Conservation (phyloP, 2,797 vertebrate genomes). For the Anabas testudineus region DNA sequence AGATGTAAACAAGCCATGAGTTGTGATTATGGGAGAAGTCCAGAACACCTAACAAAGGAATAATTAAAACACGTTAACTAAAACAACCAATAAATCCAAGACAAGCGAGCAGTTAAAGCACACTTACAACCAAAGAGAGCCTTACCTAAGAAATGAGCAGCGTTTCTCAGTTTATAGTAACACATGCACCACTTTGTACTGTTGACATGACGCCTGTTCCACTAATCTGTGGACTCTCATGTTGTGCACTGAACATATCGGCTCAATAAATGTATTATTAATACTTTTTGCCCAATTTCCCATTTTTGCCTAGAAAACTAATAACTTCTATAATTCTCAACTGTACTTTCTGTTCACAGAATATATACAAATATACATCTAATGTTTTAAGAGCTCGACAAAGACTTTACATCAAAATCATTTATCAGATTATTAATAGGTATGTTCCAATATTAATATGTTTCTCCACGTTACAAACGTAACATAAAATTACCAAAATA, state of each 20-base stretch:
- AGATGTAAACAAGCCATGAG: conserved; percentile 62
- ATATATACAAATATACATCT: too few relatives aligned
- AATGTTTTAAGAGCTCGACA: too few relatives aligned
- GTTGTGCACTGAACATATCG: background rate
- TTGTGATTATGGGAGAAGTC: conserved; percentile 24
- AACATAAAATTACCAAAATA: too few relatives aligned
- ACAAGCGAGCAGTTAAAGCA: conserved; percentile 30
- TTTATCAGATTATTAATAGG: too few relatives aligned
- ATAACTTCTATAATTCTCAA: too few relatives aligned
- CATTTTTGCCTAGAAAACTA: too few relatives aligned
- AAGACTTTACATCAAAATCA: too few relatives aligned
- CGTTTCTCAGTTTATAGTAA: conserved; percentile 21
- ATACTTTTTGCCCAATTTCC: too few relatives aligned
- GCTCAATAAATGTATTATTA: too few relatives aligned
- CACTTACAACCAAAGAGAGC: conserved; percentile 19
- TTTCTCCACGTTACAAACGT: too few relatives aligned
- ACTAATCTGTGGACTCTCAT: conserved; percentile 13
- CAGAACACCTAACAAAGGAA: conserved; percentile 42
- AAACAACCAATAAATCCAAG: conserved; percentile 55
- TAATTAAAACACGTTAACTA: conserved; percentile 39
- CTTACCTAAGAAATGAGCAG: conserved; percentile 39
- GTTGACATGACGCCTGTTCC: conserved; percentile 48
- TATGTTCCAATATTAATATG: too few relatives aligned
- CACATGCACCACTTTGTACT: conserved; percentile 27
- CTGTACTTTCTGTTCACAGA: too few relatives aligned